Evolutionary conservation across 2,797 vertebrate species (phyloP).

Genomic region (Siniperca undulata): DNA sequence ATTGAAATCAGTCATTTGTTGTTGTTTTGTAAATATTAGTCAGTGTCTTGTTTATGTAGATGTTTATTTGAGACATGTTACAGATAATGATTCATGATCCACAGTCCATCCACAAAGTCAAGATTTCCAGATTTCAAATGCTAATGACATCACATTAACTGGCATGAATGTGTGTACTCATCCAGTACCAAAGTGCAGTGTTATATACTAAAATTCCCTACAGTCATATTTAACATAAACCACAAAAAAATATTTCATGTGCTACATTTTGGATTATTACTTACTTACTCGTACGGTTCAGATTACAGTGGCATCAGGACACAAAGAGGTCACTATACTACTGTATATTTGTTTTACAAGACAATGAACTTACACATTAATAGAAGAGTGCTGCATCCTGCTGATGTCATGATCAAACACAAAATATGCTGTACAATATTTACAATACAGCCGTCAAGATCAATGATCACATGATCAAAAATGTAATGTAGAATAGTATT

Average conservation of each 20-base stretch:
- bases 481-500: neutral
- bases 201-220: neutral
- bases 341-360: constrained; percentile 7
- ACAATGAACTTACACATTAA: neutral
- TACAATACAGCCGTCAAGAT: neutral
- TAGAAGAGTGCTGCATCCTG: neutral
- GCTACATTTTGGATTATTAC: neutral
- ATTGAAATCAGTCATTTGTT: constrained; percentile 71
- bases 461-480: neutral
- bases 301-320: neutral
- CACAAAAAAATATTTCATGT: neutral
- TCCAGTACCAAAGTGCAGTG: neutral
- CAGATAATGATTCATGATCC: constrained; percentile 49
- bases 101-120: constrained; percentile 44
- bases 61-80: constrained; percentile 65
- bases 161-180: neutral
- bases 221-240: neutral
- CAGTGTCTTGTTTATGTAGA: constrained; percentile 56
- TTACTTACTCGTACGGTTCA: neutral
- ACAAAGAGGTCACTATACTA: neutral
- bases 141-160: neutral
- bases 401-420: no score
- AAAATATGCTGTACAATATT: neutral
- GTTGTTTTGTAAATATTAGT: constrained; percentile 81
- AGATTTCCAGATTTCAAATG: neutral